A percentile compares a stretch with the other conserved stretches of the same genome.
Conservation (phyloP, 2,797 vertebrate genomes). For the Adrianichthys oophorus region DNA sequence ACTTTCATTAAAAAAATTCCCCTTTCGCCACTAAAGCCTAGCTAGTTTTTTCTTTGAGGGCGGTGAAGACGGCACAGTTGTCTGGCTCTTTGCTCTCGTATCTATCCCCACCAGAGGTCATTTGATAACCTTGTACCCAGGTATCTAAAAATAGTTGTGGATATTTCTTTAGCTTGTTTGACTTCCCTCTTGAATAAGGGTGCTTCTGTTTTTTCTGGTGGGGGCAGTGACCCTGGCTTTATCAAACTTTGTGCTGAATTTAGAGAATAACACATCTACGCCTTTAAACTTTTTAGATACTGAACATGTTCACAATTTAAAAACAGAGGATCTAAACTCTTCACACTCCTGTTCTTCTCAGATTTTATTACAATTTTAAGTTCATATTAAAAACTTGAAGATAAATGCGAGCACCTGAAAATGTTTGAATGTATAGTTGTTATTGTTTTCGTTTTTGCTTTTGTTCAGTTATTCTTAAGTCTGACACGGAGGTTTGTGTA, state of each 20-base stretch:
- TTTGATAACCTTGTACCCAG: conserved; percentile 50
- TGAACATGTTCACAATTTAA: too few species aligned
- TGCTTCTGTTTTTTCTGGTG: not conserved
- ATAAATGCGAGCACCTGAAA: too few species aligned
- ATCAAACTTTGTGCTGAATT: conserved; percentile 1
- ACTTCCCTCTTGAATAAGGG: conserved; percentile 18
- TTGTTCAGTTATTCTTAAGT: too few species aligned
- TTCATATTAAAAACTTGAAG: too few species aligned
- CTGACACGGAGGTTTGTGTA: too few species aligned
- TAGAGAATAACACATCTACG: not conserved
- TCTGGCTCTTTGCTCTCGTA: conserved; percentile 42
- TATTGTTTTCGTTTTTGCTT: too few species aligned
- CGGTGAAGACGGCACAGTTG: conserved; percentile 12
- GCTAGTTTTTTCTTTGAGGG: too few species aligned
- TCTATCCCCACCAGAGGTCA: conserved; percentile 53
- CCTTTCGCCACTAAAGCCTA: conserved; percentile 6
- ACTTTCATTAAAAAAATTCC: not conserved
- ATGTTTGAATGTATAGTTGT: too few species aligned
- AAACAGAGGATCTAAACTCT: too few species aligned
- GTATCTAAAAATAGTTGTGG: conserved; percentile 58
- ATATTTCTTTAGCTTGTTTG: conserved; percentile 46
- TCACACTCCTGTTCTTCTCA: too few species aligned
- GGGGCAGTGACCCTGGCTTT: not conserved
- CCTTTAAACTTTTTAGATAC: too few species aligned
- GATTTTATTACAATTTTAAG: too few species aligned